phyloP scores from a whole-genome alignment of 2,113 vertebrate genomes.

The Arizona elegans region DNA sequence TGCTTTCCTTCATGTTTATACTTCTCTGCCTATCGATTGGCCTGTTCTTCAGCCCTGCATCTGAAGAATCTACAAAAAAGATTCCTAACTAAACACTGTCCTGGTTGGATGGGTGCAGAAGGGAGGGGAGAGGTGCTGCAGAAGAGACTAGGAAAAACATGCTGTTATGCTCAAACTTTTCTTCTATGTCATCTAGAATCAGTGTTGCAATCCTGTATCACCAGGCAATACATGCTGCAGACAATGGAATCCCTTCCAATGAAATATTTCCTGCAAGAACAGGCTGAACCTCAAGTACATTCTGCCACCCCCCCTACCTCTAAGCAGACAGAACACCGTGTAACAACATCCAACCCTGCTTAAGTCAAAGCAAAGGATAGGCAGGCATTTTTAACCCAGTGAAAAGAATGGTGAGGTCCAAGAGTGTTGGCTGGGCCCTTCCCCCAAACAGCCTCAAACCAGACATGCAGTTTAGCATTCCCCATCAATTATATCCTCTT shows the following conservation, averaged over 20 bases:
- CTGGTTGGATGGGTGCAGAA: slow-evolving; percentile 20
- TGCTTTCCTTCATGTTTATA: slow-evolving; percentile 56
- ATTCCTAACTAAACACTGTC: slow-evolving; percentile 52
- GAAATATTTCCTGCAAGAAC: fast-evolving
- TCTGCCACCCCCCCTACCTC: background rate
- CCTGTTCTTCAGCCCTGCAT: slow-evolving; percentile 40
- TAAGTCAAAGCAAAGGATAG: no score
- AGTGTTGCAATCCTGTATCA: fast-evolving
- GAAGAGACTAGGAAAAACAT: background rate
- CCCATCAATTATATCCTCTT: slow-evolving; percentile 62
- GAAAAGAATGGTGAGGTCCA: background rate
- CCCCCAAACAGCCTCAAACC: background rate
- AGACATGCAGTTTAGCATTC: slow-evolving; percentile 46
- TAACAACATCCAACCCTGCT: background rate
- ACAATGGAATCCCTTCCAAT: fast-evolving
- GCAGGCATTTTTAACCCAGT: background rate
- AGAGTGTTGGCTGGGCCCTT: fast-evolving
- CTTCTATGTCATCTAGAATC: background rate
- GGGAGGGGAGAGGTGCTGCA: background rate
- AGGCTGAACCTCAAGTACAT: background rate
- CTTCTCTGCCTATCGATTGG: slow-evolving; percentile 51
- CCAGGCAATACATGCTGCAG: background rate
- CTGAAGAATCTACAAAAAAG: slow-evolving; percentile 29
- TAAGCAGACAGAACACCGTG: background rate
- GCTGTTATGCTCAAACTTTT: fast-evolving